Conservation (phyloP, 2,888 invertebrate genomes). For the Drosophila bunnanda region DNA sequence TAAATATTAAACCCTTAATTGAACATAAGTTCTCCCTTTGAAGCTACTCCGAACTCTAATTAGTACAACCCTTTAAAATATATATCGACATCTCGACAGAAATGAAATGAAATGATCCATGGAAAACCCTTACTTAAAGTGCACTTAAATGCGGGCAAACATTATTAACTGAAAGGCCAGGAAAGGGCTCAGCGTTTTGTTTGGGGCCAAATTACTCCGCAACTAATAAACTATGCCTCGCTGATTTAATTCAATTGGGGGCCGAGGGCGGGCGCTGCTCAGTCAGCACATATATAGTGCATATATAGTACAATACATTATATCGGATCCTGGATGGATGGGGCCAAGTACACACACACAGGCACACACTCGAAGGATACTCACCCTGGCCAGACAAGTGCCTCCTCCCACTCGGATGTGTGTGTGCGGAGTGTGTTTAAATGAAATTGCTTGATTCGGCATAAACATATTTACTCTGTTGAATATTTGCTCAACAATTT, state of each 20-base stretch:
- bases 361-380: conserved; percentile 4
- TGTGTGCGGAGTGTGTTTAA: conserved; percentile 70
- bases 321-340: conserved; percentile 53
- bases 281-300: conserved; percentile 7
- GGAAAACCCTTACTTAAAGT: conserved; percentile 13
- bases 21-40: neutral
- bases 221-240: conserved; percentile 60
- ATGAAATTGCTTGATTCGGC: conserved; percentile 80
- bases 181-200: conserved; percentile 10
- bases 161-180: conserved; percentile 7
- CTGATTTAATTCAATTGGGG: conserved; percentile 49
- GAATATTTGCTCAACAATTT: conserved; percentile 79
- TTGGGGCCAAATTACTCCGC: conserved; percentile 20
- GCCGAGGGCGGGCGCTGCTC: conserved; percentile 18
- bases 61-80: conserved; percentile 11
- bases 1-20: neutral
- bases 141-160: conserved; percentile 12
- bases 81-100: neutral
- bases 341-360: conserved; percentile 8
- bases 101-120: conserved; percentile 2
- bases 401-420: conserved; percentile 34
- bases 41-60: neutral
- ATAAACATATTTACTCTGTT: conserved; percentile 80
- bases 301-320: conserved; percentile 56
- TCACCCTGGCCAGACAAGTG: conserved; percentile 30